Percentiles rank a stretch among this genome's conserved stretches.
Conservation (phyloP, 1,140 invertebrate genomes). For the Ooceraea biroi region DNA sequence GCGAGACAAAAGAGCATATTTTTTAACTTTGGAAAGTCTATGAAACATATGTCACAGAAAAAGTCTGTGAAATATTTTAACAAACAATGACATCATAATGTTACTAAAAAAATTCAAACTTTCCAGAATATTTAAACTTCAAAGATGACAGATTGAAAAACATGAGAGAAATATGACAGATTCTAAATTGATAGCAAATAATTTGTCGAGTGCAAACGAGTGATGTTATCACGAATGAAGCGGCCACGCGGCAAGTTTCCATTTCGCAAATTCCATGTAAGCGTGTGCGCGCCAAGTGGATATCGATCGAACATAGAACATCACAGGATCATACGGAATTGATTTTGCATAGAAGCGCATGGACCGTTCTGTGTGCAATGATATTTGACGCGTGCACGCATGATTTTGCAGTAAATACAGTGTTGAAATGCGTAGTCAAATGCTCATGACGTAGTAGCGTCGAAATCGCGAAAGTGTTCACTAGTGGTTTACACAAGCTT, state of each 20-base stretch:
- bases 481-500: neutral
- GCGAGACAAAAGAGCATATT: neutral
- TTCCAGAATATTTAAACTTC: too few relatives aligned
- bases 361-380: neutral
- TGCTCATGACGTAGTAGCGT: neutral
- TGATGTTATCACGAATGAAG: slow-evolving; percentile 19
- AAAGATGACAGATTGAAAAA: too few relatives aligned
- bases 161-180: too few relatives aligned
- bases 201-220: neutral
- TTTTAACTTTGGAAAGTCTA: neutral
- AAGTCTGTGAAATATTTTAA: too few relatives aligned
- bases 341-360: slow-evolving; percentile 16
- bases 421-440: neutral
- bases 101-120: too few relatives aligned
- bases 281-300: slow-evolving; percentile 15
- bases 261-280: slow-evolving; percentile 27
- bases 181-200: neutral
- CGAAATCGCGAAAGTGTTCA: neutral
- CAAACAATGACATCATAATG: too few relatives aligned
- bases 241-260: neutral
- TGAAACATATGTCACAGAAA: neutral
- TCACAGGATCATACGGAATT: neutral
- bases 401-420: slow-evolving; percentile 2
- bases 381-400: slow-evolving; percentile 41
- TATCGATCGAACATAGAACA: slow-evolving; percentile 23